Percentiles rank a stretch among this genome's conserved stretches.
Evolutionary conservation across 1,140 invertebrate species (phyloP).

Genomic region (Drosophila obscura): DNA sequence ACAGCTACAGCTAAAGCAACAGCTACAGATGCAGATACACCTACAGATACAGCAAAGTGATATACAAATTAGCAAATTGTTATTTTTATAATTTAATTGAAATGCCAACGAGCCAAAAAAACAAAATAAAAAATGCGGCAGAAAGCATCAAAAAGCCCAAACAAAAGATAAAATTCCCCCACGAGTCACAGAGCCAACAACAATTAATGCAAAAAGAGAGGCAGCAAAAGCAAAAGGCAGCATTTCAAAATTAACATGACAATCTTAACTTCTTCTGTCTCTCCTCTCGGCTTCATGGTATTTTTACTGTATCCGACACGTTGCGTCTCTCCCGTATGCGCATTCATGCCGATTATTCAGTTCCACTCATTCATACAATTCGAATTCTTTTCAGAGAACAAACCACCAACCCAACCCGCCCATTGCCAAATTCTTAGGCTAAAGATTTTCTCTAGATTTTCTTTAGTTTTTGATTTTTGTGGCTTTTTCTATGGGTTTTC

Average conservation of each 20-base stretch:
- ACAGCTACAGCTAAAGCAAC: constrained; percentile 15
- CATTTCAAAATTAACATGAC: constrained; percentile 60
- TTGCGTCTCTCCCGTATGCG: constrained; percentile 39
- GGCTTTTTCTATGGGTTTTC: neutral
- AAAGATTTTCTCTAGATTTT: neutral
- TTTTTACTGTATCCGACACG: constrained; percentile 17
- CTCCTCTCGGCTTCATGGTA: constrained; percentile 21
- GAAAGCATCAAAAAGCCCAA: constrained; percentile 33
- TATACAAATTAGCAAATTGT: constrained; percentile 74
- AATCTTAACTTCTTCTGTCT: constrained; percentile 48
- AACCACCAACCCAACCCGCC: constrained; percentile 1
- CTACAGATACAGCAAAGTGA: constrained; percentile 48
- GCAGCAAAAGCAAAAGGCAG: constrained; percentile 4
- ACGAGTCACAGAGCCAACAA: constrained; percentile 25
- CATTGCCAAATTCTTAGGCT: constrained; percentile 23
- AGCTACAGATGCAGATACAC: neutral
- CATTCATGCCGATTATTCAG: constrained; percentile 67
- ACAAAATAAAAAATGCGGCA: constrained; percentile 18
- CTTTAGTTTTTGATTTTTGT: neutral
- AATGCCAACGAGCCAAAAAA: constrained; percentile 61
- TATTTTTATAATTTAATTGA: constrained; percentile 79
- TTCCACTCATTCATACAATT: constrained; percentile 48
- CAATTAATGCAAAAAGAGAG: constrained; percentile 38
- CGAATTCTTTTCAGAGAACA: constrained; percentile 32
- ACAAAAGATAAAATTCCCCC: constrained; percentile 38